Percentiles rank a stretch among this genome's conserved stretches.
phyloP scores from a whole-genome alignment of 2,888 invertebrate species.

The Xanthostigma xanthostigma region DNA sequence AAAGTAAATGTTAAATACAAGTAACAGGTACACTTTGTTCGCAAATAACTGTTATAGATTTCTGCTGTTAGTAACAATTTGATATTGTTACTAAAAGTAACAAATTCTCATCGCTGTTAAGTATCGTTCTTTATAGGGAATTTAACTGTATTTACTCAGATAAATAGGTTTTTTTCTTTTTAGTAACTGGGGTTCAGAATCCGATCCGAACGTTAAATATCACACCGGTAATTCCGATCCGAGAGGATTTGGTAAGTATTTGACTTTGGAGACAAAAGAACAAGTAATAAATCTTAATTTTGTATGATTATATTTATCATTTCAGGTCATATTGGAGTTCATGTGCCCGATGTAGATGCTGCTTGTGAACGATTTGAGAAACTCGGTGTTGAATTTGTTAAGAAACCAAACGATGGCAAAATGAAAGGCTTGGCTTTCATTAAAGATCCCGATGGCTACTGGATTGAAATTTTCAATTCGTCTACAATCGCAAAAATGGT shows the following conservation, averaged over 20 bases:
- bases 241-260: constrained; percentile 56
- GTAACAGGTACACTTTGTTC: too few species aligned
- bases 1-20: too few species aligned
- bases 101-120: neutral
- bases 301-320: constrained; percentile 7
- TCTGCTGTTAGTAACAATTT: constrained; percentile 1
- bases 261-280: constrained; percentile 1
- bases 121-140: neutral
- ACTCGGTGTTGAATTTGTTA: constrained; percentile 75
- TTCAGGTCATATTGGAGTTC: constrained; percentile 76
- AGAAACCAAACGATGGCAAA: constrained; percentile 78
- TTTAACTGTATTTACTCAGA: neutral
- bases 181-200: constrained; percentile 94
- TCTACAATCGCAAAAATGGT: constrained; percentile 1
- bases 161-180: constrained; percentile 16
- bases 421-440: constrained; percentile 93
- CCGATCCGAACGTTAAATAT: constrained; percentile 58
- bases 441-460: constrained; percentile 91
- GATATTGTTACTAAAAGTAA: neutral
- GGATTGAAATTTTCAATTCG: constrained; percentile 53
- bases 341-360: constrained; percentile 75
- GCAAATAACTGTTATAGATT: too few species aligned
- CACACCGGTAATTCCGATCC: constrained; percentile 88
- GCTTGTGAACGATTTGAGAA: constrained; percentile 78
- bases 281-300: constrained; percentile 5